phyloP scores from a whole-genome alignment of 1,140 invertebrate species.

The Drosophila athabasca region DNA sequence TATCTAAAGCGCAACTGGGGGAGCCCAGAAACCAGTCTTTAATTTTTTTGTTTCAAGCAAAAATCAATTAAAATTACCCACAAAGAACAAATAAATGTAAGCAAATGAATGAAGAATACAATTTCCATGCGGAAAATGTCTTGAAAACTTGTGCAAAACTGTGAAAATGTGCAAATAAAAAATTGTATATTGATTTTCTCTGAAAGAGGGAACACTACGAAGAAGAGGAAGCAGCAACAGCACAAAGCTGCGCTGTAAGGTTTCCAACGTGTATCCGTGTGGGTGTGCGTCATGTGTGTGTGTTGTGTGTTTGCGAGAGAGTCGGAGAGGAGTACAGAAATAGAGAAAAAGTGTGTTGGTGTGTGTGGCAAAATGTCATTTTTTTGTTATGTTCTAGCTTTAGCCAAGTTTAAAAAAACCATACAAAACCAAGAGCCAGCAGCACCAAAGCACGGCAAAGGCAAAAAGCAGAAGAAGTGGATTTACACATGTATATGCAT shows the following conservation, averaged over 20 bases:
- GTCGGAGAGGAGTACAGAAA: conserved; percentile 24
- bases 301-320: conserved; percentile 12
- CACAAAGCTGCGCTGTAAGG: conserved; percentile 78
- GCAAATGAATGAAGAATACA: conserved; percentile 23
- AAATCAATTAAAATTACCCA: conserved; percentile 46
- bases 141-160: conserved; percentile 43
- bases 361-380: conserved; percentile 65
- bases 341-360: conserved; percentile 32
- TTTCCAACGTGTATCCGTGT: conserved; percentile 50
- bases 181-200: conserved; percentile 76
- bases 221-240: conserved; percentile 64
- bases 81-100: conserved; percentile 55
- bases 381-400: conserved; percentile 76
- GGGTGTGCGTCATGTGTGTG: conserved; percentile 8
- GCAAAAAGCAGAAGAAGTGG: conserved; percentile 43
- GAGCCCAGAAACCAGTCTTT: conserved; percentile 69
- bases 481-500: conserved; percentile 23
- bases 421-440: conserved; percentile 17
- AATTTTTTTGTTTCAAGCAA: conserved; percentile 48
- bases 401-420: conserved; percentile 68
- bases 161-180: conserved; percentile 67
- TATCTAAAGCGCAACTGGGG: conserved; percentile 36
- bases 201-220: conserved; percentile 37
- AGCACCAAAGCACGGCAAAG: conserved; percentile 21
- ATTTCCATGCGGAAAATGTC: conserved; percentile 25